These are phyloP conservation scores for Beaufortia kweichowensis DNA, from an alignment of 2,113 vertebrate species.

Conservation along the genomic window DNA sequence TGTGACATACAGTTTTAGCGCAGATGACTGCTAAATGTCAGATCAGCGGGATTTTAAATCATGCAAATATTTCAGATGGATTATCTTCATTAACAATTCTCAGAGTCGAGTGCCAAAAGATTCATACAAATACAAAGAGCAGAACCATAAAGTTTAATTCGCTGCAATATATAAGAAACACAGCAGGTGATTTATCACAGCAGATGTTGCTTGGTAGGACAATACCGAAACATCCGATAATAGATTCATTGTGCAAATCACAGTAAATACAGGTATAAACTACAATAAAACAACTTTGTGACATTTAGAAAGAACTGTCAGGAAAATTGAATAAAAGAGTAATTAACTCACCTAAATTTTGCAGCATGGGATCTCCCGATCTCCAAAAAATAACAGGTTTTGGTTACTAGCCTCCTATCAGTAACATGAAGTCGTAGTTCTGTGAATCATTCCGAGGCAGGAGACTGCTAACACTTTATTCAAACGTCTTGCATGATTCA, in stretches of 20 bases:
- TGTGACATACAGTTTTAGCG: not conserved
- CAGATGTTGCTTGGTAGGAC: not conserved
- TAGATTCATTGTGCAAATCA: not conserved
- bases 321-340: not conserved
- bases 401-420: not conserved
- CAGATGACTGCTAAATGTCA: slow-evolving; percentile 16
- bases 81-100: not conserved
- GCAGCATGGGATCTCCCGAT: not conserved
- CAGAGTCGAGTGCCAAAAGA: not conserved
- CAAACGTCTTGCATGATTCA: slow-evolving; percentile 1
- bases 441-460: not conserved
- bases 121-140: not conserved
- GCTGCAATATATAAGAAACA: slow-evolving; percentile 4
- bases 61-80: slow-evolving; percentile 21
- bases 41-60: not conserved
- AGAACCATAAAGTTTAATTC: not conserved
- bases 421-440: not conserved
- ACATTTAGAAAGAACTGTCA: not conserved
- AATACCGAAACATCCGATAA: no score
- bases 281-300: not conserved
- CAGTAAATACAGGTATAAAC: not conserved
- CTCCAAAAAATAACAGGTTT: not conserved
- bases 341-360: slow-evolving; percentile 11
- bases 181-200: slow-evolving; percentile 6
- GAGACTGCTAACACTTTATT: slow-evolving; percentile 9